Evolutionary conservation across 2,797 vertebrate genomes (phyloP).

Genomic region (Discoglossus pictus): DNA sequence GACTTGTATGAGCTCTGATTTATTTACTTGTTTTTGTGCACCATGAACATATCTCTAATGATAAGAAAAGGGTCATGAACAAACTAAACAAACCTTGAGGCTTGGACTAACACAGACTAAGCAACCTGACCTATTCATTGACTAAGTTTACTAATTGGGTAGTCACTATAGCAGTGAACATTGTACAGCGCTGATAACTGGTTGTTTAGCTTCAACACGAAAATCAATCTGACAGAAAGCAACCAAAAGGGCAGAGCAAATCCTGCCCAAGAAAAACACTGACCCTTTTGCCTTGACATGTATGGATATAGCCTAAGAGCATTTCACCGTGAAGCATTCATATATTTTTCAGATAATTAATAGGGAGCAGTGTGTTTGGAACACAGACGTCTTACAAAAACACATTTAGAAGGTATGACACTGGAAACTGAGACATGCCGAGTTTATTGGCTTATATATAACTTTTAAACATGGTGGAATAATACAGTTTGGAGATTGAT

Average conservation of each 20-base stretch:
- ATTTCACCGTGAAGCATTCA: conserved; percentile 38
- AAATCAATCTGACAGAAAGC: conserved; percentile 69
- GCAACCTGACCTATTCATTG: conserved; percentile 67
- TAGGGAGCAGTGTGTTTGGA: conserved; percentile 31
- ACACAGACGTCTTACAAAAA: conserved; percentile 37
- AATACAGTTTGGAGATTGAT: not conserved
- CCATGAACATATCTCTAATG: conserved; percentile 54
- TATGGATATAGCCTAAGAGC: conserved; percentile 56
- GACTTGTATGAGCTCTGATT: conserved; percentile 56
- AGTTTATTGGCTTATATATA: conserved; percentile 10
- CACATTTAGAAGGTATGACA: conserved; percentile 31
- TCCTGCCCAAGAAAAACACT: conserved; percentile 55
- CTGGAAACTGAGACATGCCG: not conserved
- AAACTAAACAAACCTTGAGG: conserved; percentile 60
- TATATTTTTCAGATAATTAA: conserved; percentile 56
- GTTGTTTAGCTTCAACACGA: conserved; percentile 66
- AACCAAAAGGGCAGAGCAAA: conserved; percentile 64
- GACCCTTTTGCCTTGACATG: conserved; percentile 58
- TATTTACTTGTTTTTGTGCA: conserved; percentile 54
- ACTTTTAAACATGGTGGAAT: not conserved
- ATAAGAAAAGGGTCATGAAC: conserved; percentile 60
- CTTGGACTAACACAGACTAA: conserved; percentile 46
- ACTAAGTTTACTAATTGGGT: conserved; percentile 71
- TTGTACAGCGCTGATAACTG: conserved; percentile 55
- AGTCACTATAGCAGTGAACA: conserved; percentile 55